Percentiles rank a stretch among this genome's conserved stretches.
Conservation (phyloP, 1,140 invertebrate species). For the Halictus rubicundus region DNA sequence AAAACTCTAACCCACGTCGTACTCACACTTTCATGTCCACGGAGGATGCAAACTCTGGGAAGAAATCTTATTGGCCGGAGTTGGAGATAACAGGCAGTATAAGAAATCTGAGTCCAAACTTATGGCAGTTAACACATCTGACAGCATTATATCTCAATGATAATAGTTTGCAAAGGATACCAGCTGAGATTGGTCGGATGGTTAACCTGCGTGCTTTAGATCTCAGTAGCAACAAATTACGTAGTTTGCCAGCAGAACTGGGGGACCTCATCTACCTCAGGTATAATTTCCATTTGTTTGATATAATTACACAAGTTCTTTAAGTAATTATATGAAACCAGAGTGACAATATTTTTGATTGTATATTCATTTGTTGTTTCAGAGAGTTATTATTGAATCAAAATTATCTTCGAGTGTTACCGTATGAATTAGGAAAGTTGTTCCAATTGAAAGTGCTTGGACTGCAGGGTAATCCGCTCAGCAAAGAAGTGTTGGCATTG, state of each 20-base stretch:
- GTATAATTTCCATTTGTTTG: slow-evolving; percentile 77
- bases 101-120: slow-evolving; percentile 92
- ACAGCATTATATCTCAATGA: slow-evolving; percentile 97
- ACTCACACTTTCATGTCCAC: slow-evolving; percentile 95
- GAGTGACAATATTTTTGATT: background rate
- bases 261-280: slow-evolving; percentile 96
- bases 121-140: slow-evolving; percentile 95
- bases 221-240: slow-evolving; percentile 95
- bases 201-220: slow-evolving; percentile 93
- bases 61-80: slow-evolving; percentile 93
- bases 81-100: slow-evolving; percentile 90
- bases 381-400: slow-evolving; percentile 96
- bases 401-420: slow-evolving; percentile 95
- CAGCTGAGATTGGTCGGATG: slow-evolving; percentile 92
- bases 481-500: slow-evolving; percentile 94
- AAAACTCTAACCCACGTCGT: slow-evolving; percentile 86
- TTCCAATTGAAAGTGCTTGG: slow-evolving; percentile 96
- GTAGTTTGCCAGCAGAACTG: slow-evolving; percentile 95
- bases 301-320: background rate
- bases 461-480: slow-evolving; percentile 96
- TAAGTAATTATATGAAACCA: background rate
- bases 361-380: slow-evolving; percentile 74
- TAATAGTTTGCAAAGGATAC: slow-evolving; percentile 93
- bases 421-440: slow-evolving; percentile 98
- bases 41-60: slow-evolving; percentile 94